Percentiles rank a stretch among this genome's conserved stretches.
Evolutionary conservation across 92 coral and sea anemone species (phyloP).

Genomic region (Porites evermanni): DNA sequence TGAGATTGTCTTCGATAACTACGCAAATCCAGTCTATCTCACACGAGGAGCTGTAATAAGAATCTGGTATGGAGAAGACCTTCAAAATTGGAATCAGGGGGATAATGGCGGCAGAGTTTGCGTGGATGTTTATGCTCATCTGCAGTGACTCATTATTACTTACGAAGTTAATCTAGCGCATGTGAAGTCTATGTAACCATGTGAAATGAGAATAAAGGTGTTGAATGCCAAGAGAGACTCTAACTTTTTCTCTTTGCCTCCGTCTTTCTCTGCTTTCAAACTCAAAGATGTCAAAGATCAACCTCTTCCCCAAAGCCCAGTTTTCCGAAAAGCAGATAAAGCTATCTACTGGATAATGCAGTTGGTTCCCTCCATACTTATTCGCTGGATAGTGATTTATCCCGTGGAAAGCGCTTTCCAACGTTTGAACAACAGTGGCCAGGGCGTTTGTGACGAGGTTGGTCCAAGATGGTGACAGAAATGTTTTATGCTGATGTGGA

Average conservation of each 20-base stretch:
- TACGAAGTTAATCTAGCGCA: neutral
- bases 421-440: too few relatives aligned
- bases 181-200: neutral
- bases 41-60: conserved; percentile 28
- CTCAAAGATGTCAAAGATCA: too few relatives aligned
- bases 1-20: conserved; percentile 76
- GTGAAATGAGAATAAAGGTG: neutral
- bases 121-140: conserved; percentile 70
- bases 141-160: conserved; percentile 22
- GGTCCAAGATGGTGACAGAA: too few relatives aligned
- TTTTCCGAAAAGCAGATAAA: too few relatives aligned
- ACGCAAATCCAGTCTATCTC: conserved; percentile 69
- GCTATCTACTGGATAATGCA: too few relatives aligned
- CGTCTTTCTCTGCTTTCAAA: too few relatives aligned
- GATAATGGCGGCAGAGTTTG: conserved; percentile 75
- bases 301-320: too few relatives aligned
- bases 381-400: too few relatives aligned
- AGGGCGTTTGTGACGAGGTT: too few relatives aligned
- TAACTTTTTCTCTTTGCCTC: neutral
- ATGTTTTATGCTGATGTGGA: too few relatives aligned
- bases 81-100: conserved; percentile 38
- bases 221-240: neutral
- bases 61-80: conserved; percentile 81
- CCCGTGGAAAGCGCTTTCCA: too few relatives aligned
- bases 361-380: too few relatives aligned